A percentile compares a stretch with the other conserved stretches of the same genome.
Conservation (phyloP, 92 coral and sea anemone genomes). For the Palythoa caribaeorum region DNA sequence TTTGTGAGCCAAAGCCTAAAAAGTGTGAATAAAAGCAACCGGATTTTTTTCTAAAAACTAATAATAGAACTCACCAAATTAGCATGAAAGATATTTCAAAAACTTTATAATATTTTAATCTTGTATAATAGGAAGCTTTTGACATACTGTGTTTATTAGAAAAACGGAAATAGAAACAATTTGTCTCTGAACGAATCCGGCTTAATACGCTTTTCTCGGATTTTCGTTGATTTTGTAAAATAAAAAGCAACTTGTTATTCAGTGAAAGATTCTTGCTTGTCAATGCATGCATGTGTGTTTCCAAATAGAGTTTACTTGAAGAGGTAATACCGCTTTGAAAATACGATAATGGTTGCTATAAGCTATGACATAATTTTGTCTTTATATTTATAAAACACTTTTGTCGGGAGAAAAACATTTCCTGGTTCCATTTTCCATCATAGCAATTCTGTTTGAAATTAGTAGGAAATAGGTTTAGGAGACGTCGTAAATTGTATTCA, state of each 20-base stretch:
- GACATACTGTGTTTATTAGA: too few relatives aligned
- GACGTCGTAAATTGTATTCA: neutral
- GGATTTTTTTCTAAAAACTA: too few relatives aligned
- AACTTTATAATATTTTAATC: too few relatives aligned
- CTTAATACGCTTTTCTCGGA: neutral
- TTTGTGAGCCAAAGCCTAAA: too few relatives aligned
- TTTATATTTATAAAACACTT: neutral
- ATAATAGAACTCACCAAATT: too few relatives aligned
- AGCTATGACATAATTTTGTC: constrained; percentile 5
- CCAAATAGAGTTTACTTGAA: neutral
- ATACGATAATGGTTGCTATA: constrained; percentile 27
- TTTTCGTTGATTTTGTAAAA: neutral
- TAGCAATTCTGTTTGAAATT: neutral
- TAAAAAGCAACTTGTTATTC: neutral
- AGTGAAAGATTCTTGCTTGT: neutral
- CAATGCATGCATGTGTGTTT: neutral
- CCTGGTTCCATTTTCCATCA: constrained; percentile 3
- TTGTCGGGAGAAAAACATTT: constrained; percentile 15
- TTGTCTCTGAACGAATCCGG: neutral
- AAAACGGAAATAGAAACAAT: neutral
- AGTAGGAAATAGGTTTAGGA: neutral
- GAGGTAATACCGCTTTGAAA: constrained; percentile 23
- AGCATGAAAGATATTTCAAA: too few relatives aligned
- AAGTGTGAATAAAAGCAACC: too few relatives aligned
- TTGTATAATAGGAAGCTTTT: too few relatives aligned